phyloP scores from a whole-genome alignment of 2,113 vertebrate species.

The Pituophis catenifer region DNA sequence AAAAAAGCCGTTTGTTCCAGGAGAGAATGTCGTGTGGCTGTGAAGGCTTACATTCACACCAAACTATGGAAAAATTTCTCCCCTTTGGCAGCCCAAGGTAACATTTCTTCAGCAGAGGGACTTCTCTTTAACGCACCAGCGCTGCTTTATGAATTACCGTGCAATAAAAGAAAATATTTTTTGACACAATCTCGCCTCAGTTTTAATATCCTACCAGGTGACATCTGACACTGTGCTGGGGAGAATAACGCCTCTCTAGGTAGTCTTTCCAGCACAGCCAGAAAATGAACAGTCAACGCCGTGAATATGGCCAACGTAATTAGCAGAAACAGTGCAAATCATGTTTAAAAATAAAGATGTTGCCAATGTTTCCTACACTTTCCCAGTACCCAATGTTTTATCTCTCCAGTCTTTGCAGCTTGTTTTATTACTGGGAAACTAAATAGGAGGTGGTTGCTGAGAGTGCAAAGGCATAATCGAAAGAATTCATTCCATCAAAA shows the following conservation, averaged over 20 bases:
- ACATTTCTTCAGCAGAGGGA: conserved; percentile 58
- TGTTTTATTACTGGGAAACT: neutral
- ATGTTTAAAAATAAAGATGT: conserved; percentile 29
- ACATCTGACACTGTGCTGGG: conserved; percentile 50
- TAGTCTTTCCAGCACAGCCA: conserved; percentile 59
- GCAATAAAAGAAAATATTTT: conserved; percentile 65
- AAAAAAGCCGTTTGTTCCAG: conserved; percentile 61
- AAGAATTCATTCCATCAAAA: neutral
- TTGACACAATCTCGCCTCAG: conserved; percentile 50
- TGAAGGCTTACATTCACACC: conserved; percentile 57
- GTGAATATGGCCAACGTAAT: conserved; percentile 53
- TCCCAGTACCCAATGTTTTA: conserved; percentile 23
- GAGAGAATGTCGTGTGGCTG: conserved; percentile 38
- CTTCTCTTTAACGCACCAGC: conserved; percentile 49
- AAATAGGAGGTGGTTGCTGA: conserved; percentile 24
- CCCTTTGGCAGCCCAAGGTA: conserved; percentile 58
- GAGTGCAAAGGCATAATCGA: neutral
- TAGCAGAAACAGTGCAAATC: conserved; percentile 39
- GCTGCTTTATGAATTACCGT: conserved; percentile 49
- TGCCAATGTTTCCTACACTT: conserved; percentile 54
- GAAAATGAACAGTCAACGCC: conserved; percentile 50
- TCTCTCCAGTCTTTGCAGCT: conserved; percentile 20
- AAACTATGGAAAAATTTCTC: conserved; percentile 59
- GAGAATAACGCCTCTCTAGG: conserved; percentile 57
- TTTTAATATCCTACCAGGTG: conserved; percentile 65